Evolutionary conservation across 2,888 invertebrate genomes (phyloP), one percentile per base, ranked within the genome.

Genomic region (Pandemis corylana): DNA sequence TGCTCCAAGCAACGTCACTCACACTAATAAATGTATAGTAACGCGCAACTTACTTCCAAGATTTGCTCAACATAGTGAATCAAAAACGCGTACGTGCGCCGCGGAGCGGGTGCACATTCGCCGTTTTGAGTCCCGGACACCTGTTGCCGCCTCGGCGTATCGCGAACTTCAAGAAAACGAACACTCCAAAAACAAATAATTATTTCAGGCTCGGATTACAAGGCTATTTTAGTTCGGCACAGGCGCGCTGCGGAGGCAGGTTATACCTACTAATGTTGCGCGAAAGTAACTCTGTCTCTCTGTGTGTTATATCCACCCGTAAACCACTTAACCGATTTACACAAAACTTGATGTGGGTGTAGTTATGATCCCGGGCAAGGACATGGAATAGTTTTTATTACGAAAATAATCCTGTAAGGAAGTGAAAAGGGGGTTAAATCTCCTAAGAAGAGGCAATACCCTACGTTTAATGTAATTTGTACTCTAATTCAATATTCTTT

Each of bases 101-200:
- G 2, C 41, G 7, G 7, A 5, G 41, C 15, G 13, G 41, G n/a
- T 5, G n/a, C 62, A 41, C 41, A 41, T 62, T n/a, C 41, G 41
- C 7, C 62, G 10, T 28, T 59, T 59, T 59, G 59, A 10, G 12
- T 28, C 62, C 41, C 36, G 10, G 41, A 1, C 41, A 62, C 62
- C 62, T 62, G 62, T 62, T 62, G 62, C 62, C 36, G 59, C 15
- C 5, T 3, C 13, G 59, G 36, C 28, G 20, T 6, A 36, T 10
- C 20, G 28, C 28, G n/a, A 62, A 62, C 62, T 62, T 41, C n/a
- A n/a, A n/a, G 62, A 62, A 41, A 59, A 28, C 59, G 28, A 59
- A 59, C 28, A 12, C 41, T 28, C 10, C 41, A 62, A n/a, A 13
- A 41, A 41, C 41, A 62, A 62, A 62, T 62, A 41, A 62, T 61